Base-by-base conservation (phyloP, 2,888 invertebrate species). In the Spialia ferax region DNA sequence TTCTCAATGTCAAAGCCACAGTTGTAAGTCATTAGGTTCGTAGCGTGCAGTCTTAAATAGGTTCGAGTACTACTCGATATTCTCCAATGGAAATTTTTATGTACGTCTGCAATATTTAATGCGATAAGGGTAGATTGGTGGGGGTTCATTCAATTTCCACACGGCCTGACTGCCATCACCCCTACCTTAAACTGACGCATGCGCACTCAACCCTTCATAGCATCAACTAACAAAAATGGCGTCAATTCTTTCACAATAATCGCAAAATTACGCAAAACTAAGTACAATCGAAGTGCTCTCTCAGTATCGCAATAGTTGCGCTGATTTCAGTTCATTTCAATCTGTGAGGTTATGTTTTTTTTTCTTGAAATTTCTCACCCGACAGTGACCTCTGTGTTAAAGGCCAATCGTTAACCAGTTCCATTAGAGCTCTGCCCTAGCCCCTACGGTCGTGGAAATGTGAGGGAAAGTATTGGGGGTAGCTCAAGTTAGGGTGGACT, bases 171-270 rank as follows among this genome's bases (percentile, higher is more conserved):
- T 2, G 50, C 45, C 55, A 18, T 65, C 66, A 61, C 60, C 88
- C 87, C 87, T 87, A 89, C 87, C 86, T 87, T 88, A 83, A 74
- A 60, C 69, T 65, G 66, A 76, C 90, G 89, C 91, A 90, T 91
- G 91, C 91, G 91, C 81, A 69, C 45, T 71, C 60, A 32, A 3
- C 32, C 32, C 54, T 45, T 35, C 5, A 59, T 55, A 62, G 52
- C 42, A 32, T 66, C 13, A 63, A 60, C 54, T 23, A 66, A 32
- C 45, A 70, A 86, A 86, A 82, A 89, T 89, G 86, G 87, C 88
- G 86, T 74, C 81, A 72, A 77, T 76, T 73, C 75, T 56, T 73
- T 70, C 70, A 77, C 77, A 73, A 76, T 59, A 71, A 69, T 50
- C 56, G 59, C 60, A 62, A 69, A 63, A 57, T 57, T 69, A 55